phyloP scores from a whole-genome alignment of 1,140 invertebrate species.

The Aporrectodea caliginosa region DNA sequence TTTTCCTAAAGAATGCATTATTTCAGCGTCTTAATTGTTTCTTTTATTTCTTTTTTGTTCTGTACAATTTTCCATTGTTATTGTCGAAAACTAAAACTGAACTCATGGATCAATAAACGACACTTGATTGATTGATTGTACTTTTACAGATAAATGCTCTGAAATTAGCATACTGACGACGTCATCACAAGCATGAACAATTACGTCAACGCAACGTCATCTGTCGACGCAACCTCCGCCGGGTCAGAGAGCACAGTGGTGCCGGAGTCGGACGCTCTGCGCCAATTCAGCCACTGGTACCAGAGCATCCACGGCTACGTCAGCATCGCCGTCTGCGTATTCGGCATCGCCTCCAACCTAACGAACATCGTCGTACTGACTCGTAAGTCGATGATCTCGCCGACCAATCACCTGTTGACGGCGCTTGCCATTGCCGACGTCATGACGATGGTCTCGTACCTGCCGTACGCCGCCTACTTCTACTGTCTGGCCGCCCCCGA shows the following conservation, averaged over 20 bases:
- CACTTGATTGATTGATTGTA: too few species aligned
- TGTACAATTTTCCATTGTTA: too few species aligned
- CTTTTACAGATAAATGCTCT: too few species aligned
- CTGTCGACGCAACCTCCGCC: too few species aligned
- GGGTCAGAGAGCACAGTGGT: not conserved
- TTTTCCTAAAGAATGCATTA: too few species aligned
- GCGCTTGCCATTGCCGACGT: conserved; percentile 77
- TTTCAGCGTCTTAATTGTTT: too few species aligned
- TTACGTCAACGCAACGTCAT: not conserved
- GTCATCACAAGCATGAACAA: too few species aligned
- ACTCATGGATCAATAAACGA: too few species aligned
- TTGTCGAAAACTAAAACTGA: too few species aligned
- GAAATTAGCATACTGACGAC: too few species aligned
- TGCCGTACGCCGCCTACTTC: conserved; percentile 72
- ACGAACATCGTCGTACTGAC: conserved; percentile 85
- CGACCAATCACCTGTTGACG: conserved; percentile 80
- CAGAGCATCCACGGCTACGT: conserved; percentile 65
- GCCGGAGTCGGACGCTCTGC: conserved; percentile 34
- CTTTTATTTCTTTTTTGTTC: too few species aligned
- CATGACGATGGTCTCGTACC: conserved; percentile 80
- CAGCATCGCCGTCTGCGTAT: conserved; percentile 73
- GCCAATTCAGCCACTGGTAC: conserved; percentile 46
- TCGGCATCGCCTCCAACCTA: conserved; percentile 81
- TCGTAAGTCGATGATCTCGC: conserved; percentile 73
- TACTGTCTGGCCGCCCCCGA: conserved; percentile 38